phyloP scores from a whole-genome alignment of 1,140 invertebrate genomes.

The Drosophila setifemur region DNA sequence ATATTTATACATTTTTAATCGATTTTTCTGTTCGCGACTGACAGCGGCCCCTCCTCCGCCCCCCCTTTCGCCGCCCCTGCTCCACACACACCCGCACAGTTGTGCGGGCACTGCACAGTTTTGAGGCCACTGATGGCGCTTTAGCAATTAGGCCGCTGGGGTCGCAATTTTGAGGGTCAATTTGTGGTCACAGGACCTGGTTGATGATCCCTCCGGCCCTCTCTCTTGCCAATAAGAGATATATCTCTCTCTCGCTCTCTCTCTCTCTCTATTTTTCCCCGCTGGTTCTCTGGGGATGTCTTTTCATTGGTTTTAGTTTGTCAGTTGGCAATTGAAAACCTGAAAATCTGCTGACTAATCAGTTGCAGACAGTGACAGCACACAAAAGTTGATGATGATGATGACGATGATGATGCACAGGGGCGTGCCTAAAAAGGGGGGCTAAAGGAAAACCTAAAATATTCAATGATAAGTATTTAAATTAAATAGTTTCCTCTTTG shows the following conservation, averaged over 20 bases:
- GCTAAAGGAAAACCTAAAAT: no score
- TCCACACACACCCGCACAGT: not conserved
- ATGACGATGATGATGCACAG: constrained; percentile 31
- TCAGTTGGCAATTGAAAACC: constrained; percentile 21
- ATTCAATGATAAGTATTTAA: no score
- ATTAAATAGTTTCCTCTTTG: no score
- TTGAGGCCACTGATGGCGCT: not conserved
- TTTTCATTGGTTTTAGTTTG: not conserved
- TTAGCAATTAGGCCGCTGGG: constrained; percentile 22
- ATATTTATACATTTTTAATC: constrained; percentile 78
- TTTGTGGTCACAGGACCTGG: constrained; percentile 28
- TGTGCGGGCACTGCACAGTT: not conserved
- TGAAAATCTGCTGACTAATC: constrained; percentile 71
- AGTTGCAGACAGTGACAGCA: constrained; percentile 56
- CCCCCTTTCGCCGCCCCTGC: not conserved
- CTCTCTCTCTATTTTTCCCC: not conserved
- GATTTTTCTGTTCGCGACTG: constrained; percentile 42
- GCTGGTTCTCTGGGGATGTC: constrained; percentile 2
- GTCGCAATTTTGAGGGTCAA: constrained; percentile 18
- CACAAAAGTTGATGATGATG: constrained; percentile 17
- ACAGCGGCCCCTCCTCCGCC: not conserved
- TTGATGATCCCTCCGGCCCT: not conserved
- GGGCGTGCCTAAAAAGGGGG: not conserved
- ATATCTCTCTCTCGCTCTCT: not conserved
- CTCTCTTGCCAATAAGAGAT: no score